Evolutionary conservation across 2,888 invertebrate genomes (phyloP).

Genomic region (Drosophila helvetica): DNA sequence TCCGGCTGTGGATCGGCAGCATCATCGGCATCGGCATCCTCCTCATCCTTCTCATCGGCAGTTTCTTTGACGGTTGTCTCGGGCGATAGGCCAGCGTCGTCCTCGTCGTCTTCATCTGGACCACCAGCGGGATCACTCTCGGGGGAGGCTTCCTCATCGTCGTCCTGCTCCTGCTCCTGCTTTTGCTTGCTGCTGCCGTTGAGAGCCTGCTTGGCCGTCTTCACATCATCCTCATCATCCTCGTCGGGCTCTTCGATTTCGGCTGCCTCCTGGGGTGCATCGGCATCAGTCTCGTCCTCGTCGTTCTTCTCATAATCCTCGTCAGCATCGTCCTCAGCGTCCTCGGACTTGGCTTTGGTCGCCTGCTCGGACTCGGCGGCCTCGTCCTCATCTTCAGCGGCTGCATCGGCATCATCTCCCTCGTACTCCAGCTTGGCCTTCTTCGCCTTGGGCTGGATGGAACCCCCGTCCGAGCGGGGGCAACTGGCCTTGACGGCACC

Average conservation of each 20-base stretch:
- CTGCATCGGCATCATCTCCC: slow-evolving; percentile 51
- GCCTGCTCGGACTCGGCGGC: slow-evolving; percentile 21
- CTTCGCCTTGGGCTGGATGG: slow-evolving; percentile 84
- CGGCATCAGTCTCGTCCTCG: slow-evolving; percentile 41
- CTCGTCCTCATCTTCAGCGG: slow-evolving; percentile 20
- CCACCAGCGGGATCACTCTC: slow-evolving; percentile 21
- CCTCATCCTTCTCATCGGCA: slow-evolving; percentile 18
- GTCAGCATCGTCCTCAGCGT: slow-evolving; percentile 22
- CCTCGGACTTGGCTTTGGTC: slow-evolving; percentile 30
- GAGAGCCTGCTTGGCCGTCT: slow-evolving; percentile 38
- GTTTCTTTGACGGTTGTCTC: slow-evolving; percentile 15
- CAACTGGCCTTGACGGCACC: slow-evolving; percentile 50
- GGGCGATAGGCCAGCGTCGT: background rate
- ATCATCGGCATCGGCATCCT: slow-evolving; percentile 16
- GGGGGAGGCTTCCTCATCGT: background rate
- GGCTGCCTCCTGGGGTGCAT: slow-evolving; percentile 16
- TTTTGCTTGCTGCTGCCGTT: slow-evolving; percentile 39
- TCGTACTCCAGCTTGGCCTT: slow-evolving; percentile 79
- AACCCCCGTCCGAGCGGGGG: slow-evolving; percentile 74
- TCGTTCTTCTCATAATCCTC: slow-evolving; percentile 45
- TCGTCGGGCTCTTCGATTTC: slow-evolving; percentile 63
- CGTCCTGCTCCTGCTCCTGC: background rate
- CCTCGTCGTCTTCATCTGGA: slow-evolving; percentile 19
- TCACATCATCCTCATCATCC: slow-evolving; percentile 38
- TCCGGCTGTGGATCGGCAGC: slow-evolving; percentile 36